Conservation (phyloP, 2,113 vertebrate species). For the Oreochromis aureus region DNA sequence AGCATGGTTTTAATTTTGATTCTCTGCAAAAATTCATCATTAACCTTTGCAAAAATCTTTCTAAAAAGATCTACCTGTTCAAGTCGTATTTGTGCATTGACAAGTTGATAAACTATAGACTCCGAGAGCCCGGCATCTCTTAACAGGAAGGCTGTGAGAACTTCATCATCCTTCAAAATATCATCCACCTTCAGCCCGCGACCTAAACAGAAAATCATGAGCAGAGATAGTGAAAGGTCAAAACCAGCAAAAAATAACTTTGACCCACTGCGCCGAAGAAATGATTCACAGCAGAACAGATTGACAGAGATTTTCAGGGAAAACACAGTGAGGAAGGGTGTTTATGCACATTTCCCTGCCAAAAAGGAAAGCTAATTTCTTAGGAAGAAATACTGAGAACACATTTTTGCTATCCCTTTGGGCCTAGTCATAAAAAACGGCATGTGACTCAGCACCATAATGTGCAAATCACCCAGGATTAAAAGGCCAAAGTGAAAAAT, state of each 20-base stretch:
- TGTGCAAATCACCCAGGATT: not conserved
- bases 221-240: not conserved
- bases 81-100: slow-evolving; percentile 82
- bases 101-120: slow-evolving; percentile 80
- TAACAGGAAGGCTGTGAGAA: slow-evolving; percentile 80
- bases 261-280: slow-evolving; percentile 1
- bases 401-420: not conserved
- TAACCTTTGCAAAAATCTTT: not conserved
- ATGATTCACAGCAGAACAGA: not conserved
- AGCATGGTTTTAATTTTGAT: not conserved
- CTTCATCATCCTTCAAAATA: slow-evolving; percentile 88
- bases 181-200: slow-evolving; percentile 83
- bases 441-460: not conserved
- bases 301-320: not conserved
- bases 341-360: not conserved
- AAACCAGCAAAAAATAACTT: not conserved
- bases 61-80: slow-evolving; percentile 80
- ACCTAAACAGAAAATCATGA: slow-evolving; percentile 63
- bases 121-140: slow-evolving; percentile 75
- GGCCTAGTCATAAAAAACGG: not conserved
- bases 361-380: not conserved
- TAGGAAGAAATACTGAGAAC: not conserved
- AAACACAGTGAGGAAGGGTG: not conserved
- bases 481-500: not conserved
- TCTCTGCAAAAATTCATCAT: rapidly evolving